Evolutionary conservation across 37 sponge, comb jelly and placozoan species (phyloP), one percentile per base, ranked within the genome.

Genomic region (Beroe forskalii): DNA sequence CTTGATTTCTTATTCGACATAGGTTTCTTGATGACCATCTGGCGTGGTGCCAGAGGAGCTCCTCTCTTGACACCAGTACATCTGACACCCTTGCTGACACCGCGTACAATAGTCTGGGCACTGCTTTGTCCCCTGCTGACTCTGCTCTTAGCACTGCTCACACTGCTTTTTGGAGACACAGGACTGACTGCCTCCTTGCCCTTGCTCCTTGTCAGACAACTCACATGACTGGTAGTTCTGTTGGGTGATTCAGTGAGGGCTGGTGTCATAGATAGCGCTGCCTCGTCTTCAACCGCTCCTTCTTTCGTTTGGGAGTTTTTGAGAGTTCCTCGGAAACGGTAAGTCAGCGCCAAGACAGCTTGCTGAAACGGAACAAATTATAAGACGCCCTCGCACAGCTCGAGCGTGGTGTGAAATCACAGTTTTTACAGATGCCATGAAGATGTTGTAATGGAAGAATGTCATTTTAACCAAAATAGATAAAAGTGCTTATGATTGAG

Each of bases 341-440:
- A 69, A 19, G 72, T 69, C 3, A 69, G 72, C 4, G 72, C 72
- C 32, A 69, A 37, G 32, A 69, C 72, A 35, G 72, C 72, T 69
- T 69, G 72, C 72, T 69, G 72, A 69, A 69, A 69, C 19, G 39
- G 12, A 48, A 17, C 55, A 48, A 12, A 17, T 48, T 6, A 48
- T 17, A 48, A n/a, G n/a, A n/a, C n/a, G n/a, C n/a, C n/a, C n/a
- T n/a, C n/a, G n/a, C n/a, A n/a, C n/a, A n/a, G n/a, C n/a, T n/a
- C n/a, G n/a, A n/a, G n/a, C n/a, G n/a, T n/a, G n/a, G n/a, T n/a
- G n/a, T n/a, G n/a, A n/a, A n/a, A n/a, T n/a, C n/a, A n/a, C n/a
- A n/a, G n/a, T n/a, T n/a, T n/a, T n/a, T n/a, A n/a, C n/a, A n/a
- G n/a, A n/a, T n/a, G n/a, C n/a, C n/a, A n/a, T n/a, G n/a, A n/a